Evolutionary conservation across 2,113 vertebrate species (phyloP), one percentile per base, ranked within the genome.

Genomic region (Hippopotamus amphibius): DNA sequence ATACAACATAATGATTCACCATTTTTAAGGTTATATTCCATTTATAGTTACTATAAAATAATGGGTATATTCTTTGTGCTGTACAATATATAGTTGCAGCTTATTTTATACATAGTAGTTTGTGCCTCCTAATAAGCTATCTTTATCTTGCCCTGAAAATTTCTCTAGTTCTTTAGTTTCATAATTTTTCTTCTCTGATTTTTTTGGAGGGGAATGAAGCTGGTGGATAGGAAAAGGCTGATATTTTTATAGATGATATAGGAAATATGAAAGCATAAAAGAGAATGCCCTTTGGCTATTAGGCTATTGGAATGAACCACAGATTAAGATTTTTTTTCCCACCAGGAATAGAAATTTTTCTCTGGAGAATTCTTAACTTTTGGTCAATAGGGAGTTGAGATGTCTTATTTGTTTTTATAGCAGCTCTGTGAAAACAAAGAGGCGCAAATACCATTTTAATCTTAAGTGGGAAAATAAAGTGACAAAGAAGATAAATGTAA

Each of bases 291-390:
- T 90, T 16, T 86, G 63, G n/a, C 1, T 77, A 59, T 63, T 59
- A 79, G 66, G 41, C 28, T 87, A 5, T 81, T 93, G 77, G 69
- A 88, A 17, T 92, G 57, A 89, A 92, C 17, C n/a, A 79, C 10
- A 61, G 48, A 68, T 65, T 76, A 85, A 81, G 79, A 3, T 16
- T 82, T 72, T n/a, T 50, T 94, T 89, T 81, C 15, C 50, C 30
- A 68, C 55, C 46, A 93, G 43, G 53, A 77, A 55, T 83, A 84
- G 90, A 91, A 37, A 55, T 69, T 61, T 74, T 65, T 96, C 30
- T 92, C 57, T 61, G 91, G 41, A 81, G 43, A 83, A 91, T 84
- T 33, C 30, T 77, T 57, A 96, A 43, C 41, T 96, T 96, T 91
- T 95, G 43, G 53, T 95, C 21, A 86, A 59, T 87, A 79, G 69